Percentiles rank a stretch among this genome's conserved stretches.
Conservation (phyloP, 2,113 vertebrate species). For the Copsychus sechellarum region DNA sequence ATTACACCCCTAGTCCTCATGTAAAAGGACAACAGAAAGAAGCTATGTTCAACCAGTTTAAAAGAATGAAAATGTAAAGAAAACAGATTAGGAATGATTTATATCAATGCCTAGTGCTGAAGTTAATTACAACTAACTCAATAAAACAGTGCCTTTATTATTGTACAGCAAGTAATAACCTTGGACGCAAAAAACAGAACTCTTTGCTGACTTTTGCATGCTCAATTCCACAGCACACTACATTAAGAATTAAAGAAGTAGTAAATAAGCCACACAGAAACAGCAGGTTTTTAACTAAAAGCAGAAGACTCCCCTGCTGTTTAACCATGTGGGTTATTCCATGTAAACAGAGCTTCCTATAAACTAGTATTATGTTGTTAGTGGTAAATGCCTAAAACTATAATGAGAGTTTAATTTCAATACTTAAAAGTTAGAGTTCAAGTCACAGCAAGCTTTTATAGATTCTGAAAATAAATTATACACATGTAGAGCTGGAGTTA, state of each 20-base stretch:
- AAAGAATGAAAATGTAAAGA: constrained; percentile 79
- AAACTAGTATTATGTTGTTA: constrained; percentile 60
- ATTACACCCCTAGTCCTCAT: constrained; percentile 68
- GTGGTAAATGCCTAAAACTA: constrained; percentile 47
- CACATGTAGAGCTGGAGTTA: neutral
- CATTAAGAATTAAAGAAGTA: constrained; percentile 78
- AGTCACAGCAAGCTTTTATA: constrained; percentile 16
- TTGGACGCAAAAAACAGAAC: constrained; percentile 74
- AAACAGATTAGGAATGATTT: constrained; percentile 82
- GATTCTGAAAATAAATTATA: neutral
- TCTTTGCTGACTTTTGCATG: constrained; percentile 73
- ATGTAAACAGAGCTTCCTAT: constrained; percentile 54
- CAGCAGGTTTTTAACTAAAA: constrained; percentile 77
- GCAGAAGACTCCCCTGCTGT: constrained; percentile 74
- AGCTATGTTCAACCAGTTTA: constrained; percentile 67
- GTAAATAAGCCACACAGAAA: constrained; percentile 78
- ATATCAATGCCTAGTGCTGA: constrained; percentile 77
- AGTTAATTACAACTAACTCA: constrained; percentile 85
- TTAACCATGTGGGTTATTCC: constrained; percentile 69
- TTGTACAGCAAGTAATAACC: constrained; percentile 79
- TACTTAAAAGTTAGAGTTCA: constrained; percentile 23
- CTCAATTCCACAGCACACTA: constrained; percentile 74
- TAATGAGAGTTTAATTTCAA: constrained; percentile 69
- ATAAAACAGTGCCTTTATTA: constrained; percentile 84
- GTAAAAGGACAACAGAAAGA: constrained; percentile 69